Evolutionary conservation across 2,888 invertebrate species (phyloP), one percentile per base, ranked within the genome.

Genomic region (Aelia acuminata): DNA sequence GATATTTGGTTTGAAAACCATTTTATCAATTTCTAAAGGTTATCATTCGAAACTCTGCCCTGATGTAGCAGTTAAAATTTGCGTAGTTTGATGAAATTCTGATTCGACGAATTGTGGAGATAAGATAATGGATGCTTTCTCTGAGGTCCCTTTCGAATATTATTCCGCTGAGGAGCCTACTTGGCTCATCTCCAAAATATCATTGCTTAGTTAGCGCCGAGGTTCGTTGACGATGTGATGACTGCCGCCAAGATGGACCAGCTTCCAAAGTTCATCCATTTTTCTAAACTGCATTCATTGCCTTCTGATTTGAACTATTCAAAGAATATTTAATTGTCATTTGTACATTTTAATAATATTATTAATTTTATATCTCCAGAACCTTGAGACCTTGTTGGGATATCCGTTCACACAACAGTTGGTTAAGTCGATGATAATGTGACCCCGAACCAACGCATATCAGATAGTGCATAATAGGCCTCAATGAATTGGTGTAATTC

Each of bases 71-170:
- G 26, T n/a, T 26, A 7, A 57, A n/a, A 57, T 26, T n/a, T 57
- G 10, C 57, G 26, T 11, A 26, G 8, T n/a, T 57, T 2, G 3
- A 11, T 5, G 57, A 57, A 57, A 26, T 57, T 57, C 13, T 26
- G 1, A 50, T 53, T 53, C 8, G 26, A 57, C 57, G 13, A 57
- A 57, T 57, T 15, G 10, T 15, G 10, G 15, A 26, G 57, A 57
- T 57, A 57, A 57, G 57, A 57, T 31, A 57, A 57, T 57, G 26
- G 57, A 57, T 57, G 57, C 57, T 57, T 57, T 57, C 57, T 15
- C 57, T 57, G 26, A 10, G 15, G 0, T 57, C 57, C 10, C 26
- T 57, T 26, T 57, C 13, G 57, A 57, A 26, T 57, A 57, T 31
- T 57, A 57, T n/a, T 11, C 26, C 2, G 26, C 3, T n/a, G n/a